phyloP scores from a whole-genome alignment of 2,113 vertebrate genomes.

The Hucho hucho region DNA sequence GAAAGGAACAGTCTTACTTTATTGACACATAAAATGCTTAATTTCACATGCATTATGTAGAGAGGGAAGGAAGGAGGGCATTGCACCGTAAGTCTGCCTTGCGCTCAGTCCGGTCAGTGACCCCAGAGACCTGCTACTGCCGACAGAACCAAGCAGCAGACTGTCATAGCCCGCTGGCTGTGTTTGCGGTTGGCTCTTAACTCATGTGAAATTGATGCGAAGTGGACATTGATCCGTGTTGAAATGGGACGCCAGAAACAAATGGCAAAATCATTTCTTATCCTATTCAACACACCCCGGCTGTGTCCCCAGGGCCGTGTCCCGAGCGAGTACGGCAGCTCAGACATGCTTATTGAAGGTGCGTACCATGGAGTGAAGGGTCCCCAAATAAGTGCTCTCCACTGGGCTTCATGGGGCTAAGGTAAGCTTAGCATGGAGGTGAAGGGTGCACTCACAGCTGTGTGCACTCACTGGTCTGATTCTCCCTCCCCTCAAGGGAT shows the following conservation, averaged over 20 bases:
- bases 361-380: constrained; percentile 27
- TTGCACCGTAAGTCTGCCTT: constrained; percentile 13
- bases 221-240: constrained; percentile 61
- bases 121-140: constrained; percentile 37
- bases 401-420: constrained; percentile 43
- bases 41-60: constrained; percentile 35
- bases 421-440: constrained; percentile 23
- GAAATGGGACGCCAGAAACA: constrained; percentile 60
- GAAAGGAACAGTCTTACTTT: constrained; percentile 25
- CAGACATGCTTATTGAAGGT: constrained; percentile 44
- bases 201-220: constrained; percentile 69
- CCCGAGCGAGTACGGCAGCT: constrained; percentile 24
- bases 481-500: constrained; percentile 35
- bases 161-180: constrained; percentile 42
- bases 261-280: constrained; percentile 59
- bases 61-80: not conserved
- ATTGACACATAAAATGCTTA: not conserved
- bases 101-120: constrained; percentile 20
- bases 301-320: constrained; percentile 3
- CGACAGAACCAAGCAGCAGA: constrained; percentile 38
- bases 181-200: constrained; percentile 51
- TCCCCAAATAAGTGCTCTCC: constrained; percentile 13
- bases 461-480: not conserved
- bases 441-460: constrained; percentile 12
- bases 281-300: constrained; percentile 17